Evolutionary conservation across 2,797 vertebrate genomes (phyloP).

Genomic region (Perodicticus potto): DNA sequence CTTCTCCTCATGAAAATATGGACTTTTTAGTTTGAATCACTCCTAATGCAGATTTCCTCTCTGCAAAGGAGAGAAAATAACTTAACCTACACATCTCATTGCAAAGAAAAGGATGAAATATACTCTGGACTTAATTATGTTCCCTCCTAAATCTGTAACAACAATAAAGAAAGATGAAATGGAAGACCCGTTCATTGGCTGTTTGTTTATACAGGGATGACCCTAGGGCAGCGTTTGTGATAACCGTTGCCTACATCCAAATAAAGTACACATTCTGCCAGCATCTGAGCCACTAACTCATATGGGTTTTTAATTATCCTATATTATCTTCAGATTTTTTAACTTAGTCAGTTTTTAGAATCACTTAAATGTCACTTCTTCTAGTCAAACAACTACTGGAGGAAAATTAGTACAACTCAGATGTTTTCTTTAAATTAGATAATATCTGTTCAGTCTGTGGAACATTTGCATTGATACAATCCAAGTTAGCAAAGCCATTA

Average conservation of each 20-base stretch:
- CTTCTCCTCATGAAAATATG: not conserved
- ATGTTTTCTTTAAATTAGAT: not conserved
- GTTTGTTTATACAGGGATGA: not conserved
- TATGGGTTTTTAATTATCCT: constrained; percentile 80
- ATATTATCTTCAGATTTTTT: constrained; percentile 72
- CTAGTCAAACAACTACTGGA: constrained; percentile 48
- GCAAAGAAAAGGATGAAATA: not conserved
- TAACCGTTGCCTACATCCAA: not conserved
- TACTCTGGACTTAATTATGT: not conserved
- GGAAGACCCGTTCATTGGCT: not conserved
- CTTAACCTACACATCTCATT: not conserved
- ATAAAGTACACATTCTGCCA: not conserved
- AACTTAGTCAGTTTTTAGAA: constrained; percentile 72
- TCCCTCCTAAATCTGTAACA: not conserved
- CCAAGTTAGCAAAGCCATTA: not conserved
- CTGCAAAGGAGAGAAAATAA: not conserved
- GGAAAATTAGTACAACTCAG: constrained; percentile 52
- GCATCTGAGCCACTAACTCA: constrained; percentile 50
- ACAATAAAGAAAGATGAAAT: not conserved
- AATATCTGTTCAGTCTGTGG: not conserved
- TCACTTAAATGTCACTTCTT: constrained; percentile 53
- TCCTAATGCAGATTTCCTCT: not conserved
- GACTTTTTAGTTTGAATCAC: not conserved
- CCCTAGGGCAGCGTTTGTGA: not conserved
- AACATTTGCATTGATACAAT: not conserved